Evolutionary conservation across 2,113 vertebrate species (phyloP).

Genomic region (Puma concolor): DNA sequence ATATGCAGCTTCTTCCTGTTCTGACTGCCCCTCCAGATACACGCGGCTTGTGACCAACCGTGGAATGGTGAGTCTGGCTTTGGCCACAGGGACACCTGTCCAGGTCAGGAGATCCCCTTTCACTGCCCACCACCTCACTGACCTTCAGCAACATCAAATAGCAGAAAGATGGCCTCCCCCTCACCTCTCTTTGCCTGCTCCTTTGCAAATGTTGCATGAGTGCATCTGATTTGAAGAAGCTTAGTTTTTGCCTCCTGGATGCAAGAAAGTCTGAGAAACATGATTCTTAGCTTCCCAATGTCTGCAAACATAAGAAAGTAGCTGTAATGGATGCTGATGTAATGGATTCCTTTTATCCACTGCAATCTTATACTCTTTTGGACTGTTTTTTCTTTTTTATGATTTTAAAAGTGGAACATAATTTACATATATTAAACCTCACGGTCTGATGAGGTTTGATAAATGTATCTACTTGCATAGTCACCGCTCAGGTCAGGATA

Average conservation of each 20-base stretch:
- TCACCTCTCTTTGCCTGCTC: not conserved
- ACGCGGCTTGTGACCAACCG: not conserved
- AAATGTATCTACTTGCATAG: not conserved
- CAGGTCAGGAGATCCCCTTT: accelerated
- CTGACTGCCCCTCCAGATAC: not conserved
- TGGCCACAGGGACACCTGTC: not conserved
- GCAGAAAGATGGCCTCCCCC: accelerated
- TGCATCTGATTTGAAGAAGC: not conserved
- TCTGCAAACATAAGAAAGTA: not conserved
- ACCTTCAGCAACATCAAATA: not conserved
- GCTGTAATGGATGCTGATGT: not conserved
- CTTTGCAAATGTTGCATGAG: not conserved
- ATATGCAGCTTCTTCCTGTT: not conserved
- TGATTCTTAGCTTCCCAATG: not conserved
- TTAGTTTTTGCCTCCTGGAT: not conserved
- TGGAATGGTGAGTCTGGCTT: not conserved
- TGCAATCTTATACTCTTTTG: not conserved
- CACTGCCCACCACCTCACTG: accelerated
- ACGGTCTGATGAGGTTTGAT: not conserved
- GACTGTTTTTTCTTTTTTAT: not conserved
- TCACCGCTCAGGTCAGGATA: not conserved
- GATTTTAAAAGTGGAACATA: not conserved
- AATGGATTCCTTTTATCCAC: not conserved
- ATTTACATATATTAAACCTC: not conserved
- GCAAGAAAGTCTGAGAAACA: not conserved